These are phyloP conservation scores for Astreopora myriophthalma DNA, from an alignment of 64 coral and sea anemone genomes.

Conservation along the genomic window DNA sequence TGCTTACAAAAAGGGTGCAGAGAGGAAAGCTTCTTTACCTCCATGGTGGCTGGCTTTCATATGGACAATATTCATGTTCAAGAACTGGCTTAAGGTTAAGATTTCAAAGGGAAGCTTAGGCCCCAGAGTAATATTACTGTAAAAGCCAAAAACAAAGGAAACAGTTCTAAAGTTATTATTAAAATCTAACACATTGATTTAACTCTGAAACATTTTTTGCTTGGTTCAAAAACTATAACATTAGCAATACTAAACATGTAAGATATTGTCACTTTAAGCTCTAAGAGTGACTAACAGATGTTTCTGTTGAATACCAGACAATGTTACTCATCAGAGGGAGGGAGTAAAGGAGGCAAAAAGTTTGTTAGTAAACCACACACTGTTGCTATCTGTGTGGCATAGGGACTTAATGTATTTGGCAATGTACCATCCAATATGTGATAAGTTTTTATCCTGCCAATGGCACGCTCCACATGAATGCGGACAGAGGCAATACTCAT, in stretches of 20 bases:
- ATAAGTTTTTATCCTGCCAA: not conserved
- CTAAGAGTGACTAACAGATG: too few species aligned
- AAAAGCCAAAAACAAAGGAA: too few species aligned
- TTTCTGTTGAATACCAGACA: not conserved
- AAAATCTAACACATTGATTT: too few species aligned
- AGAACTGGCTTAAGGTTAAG: not conserved
- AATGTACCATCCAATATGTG: not conserved
- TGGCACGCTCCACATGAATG: not conserved
- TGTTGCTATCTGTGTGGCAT: not conserved
- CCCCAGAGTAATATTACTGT: not conserved
- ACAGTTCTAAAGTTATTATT: too few species aligned
- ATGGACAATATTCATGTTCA: not conserved
- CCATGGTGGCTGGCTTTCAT: slow-evolving; percentile 63
- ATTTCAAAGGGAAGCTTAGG: not conserved
- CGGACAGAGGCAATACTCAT: not conserved
- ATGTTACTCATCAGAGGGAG: not conserved
- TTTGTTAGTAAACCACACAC: not conserved
- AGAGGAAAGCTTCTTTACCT: slow-evolving; percentile 32
- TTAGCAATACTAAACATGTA: not conserved
- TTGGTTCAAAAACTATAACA: too few species aligned
- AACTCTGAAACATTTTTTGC: too few species aligned
- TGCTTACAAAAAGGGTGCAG: not conserved
- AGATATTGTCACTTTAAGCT: not conserved
- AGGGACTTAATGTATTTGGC: not conserved
- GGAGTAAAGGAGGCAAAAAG: slow-evolving; percentile 5